phyloP scores from a whole-genome alignment of 2,797 vertebrate species.

The Neopelma chrysocephalum region DNA sequence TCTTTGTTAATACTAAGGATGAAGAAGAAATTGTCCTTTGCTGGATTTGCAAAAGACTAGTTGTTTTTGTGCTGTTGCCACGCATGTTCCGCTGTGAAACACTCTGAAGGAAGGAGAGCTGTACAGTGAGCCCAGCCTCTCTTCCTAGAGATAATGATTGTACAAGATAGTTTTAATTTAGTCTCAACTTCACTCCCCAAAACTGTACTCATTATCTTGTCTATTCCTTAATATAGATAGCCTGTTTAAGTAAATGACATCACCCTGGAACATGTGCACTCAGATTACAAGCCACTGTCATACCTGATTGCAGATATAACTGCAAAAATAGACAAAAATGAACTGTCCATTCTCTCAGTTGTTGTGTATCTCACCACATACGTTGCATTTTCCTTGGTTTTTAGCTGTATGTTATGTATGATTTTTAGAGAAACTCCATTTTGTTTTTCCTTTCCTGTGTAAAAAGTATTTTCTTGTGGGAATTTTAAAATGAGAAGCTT shows the following conservation, averaged over 20 bases:
- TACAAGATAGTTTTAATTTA: background rate
- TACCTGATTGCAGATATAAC: background rate
- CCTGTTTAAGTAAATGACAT: background rate
- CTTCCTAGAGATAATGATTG: background rate
- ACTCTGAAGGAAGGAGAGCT: background rate
- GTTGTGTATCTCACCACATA: background rate
- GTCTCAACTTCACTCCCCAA: background rate
- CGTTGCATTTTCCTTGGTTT: background rate
- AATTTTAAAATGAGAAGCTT: background rate
- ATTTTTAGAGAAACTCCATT: background rate
- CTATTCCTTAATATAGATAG: background rate
- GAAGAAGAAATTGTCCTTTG: background rate
- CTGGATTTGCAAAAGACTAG: background rate
- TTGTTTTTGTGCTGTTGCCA: background rate
- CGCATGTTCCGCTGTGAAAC: background rate
- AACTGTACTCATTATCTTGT: background rate
- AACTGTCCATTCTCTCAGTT: background rate
- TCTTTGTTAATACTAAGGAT: background rate
- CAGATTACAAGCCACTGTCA: background rate
- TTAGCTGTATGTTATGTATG: background rate
- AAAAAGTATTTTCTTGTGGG: background rate
- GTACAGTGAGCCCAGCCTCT: background rate
- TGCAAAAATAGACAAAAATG: background rate
- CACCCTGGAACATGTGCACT: background rate
- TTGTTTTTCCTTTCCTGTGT: background rate